These are phyloP conservation scores for Pampusana beccarii DNA, from an alignment of 2,113 vertebrate species.

Conservation along the genomic window DNA sequence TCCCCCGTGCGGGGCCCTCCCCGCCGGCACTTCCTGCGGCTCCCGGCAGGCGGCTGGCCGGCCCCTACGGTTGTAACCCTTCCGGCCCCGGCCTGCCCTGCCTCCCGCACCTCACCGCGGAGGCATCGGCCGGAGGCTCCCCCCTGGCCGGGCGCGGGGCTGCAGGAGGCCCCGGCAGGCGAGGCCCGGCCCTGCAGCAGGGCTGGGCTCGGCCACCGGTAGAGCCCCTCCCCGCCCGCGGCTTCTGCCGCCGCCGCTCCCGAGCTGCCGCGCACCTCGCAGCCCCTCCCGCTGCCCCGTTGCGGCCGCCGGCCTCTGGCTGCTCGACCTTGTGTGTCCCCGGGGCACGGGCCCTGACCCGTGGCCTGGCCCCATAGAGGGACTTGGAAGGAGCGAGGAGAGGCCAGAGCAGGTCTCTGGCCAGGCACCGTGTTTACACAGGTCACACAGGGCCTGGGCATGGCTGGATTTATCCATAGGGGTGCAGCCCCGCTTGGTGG, in stretches of 20 bases:
- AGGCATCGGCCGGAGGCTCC: no score
- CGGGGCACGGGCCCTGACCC: no score
- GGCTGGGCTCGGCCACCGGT: neutral
- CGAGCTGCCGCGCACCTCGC: neutral
- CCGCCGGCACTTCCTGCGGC: neutral
- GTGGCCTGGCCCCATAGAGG: fast-evolving
- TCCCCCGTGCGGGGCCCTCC: neutral
- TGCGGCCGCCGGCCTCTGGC: neutral
- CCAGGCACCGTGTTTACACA: fast-evolving
- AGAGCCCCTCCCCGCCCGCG: no score
- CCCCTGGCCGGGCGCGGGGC: neutral
- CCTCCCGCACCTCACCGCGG: neutral
- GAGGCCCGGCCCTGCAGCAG: neutral
- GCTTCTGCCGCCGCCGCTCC: neutral
- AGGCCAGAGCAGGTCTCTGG: neutral
- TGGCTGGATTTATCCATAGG: fast-evolving
- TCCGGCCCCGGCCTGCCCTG: neutral
- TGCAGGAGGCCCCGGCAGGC: neutral
- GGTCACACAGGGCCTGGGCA: no score
- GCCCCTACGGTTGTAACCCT: neutral
- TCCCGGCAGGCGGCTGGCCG: neutral
- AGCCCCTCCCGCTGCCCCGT: neutral
- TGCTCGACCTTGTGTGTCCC: no score
- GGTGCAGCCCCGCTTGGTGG: neutral
- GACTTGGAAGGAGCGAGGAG: neutral